Evolutionary conservation across 2,888 invertebrate genomes (phyloP), one percentile per base, ranked within the genome.

Genomic region (Melanophora roralis): DNA sequence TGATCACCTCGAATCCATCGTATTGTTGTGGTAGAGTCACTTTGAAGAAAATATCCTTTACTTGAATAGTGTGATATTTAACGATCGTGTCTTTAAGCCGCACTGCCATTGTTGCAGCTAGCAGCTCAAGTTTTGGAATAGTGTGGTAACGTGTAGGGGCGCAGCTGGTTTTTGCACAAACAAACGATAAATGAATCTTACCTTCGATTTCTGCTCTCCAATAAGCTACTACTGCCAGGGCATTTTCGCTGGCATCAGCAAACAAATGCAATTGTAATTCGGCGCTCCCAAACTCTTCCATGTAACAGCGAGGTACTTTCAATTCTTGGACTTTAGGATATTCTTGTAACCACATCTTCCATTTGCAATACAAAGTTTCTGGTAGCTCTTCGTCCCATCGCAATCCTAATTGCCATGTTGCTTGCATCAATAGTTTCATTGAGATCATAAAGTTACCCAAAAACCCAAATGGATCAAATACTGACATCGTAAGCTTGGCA

Each of bases 381-480:
- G 53, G 32, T 16, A 53, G 7, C 16, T 53, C 14, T 34, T 32
- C 7, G 9, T 53, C 34, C 53, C 53, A 53, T 40, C 9, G 14
- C 14, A 53, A 53, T 53, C 14, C 34, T 14, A 34, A 6, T 34
- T 34, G 32, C 53, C 53, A 53, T 16, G 32, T 14, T 53, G 32
- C n/a, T 11, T 53, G 34, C 16, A 53, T 34, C 16, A 34, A 2
- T 14, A 53, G 14, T 53, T 53, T 53, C 5, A n/a, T n/a, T 40
- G 40, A 40, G n/a, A 40, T 40, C 2, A 81, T 83, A 21, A 82
- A 82, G 0, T 85, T 84, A 0, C 80, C 59, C 0, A 84, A 65
- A 7, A 85, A 60, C 0, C 85, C 85, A 0, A 85, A 62, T 0
- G 84, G 85, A 51, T 86, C 85, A 60, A 81, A 86, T 2, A 85